Base-by-base conservation (phyloP, 23 tunicate genomes). In the Trididemnum clinides region DNA sequence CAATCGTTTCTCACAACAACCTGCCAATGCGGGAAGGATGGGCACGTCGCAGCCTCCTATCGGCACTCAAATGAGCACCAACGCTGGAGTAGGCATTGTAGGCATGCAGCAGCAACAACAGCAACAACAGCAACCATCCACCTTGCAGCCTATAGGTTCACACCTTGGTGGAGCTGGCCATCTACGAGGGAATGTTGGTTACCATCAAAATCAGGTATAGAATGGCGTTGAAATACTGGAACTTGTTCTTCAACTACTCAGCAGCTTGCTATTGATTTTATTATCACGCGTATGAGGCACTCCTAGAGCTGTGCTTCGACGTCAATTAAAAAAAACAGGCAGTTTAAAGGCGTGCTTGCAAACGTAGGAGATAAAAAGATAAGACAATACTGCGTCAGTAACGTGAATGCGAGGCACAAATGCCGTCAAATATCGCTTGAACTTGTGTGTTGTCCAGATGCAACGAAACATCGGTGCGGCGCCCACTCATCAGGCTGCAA, bases 161-260 rank as follows among this genome's bases (percentile, higher is more conserved):
- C 91, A 87, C 50, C 49, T 87, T 1, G 91, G 91, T 3, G 91
- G 91, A 5, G 84, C 90, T 7, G 91, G 91, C 1, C 91, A 87
- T 54, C 7, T 86, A 33, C 57, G 90, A 39, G 54, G 54, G 34
- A 86, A 77, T 50, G 59, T 57, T 15, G 28, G 58, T 50, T 86
- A 33, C 44, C 90, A 77, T 4, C 90, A 78, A 30, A 54, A 51
- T 20, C 83, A 78, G 66, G 83, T 78, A 78, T n/a, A n/a, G n/a
- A n/a, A n/a, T n/a, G n/a, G n/a, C n/a, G n/a, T n/a, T n/a, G n/a
- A n/a, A n/a, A n/a, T n/a, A n/a, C n/a, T n/a, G n/a, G n/a, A n/a
- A n/a, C n/a, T n/a, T n/a, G n/a, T n/a, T n/a, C n/a, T n/a, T n/a
- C n/a, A n/a, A n/a, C n/a, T n/a, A n/a, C n/a, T n/a, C n/a, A n/a